Percentiles rank a stretch among this genome's conserved stretches.
Conservation (phyloP, 2,888 invertebrate genomes). For the Xestia c-nigrum region DNA sequence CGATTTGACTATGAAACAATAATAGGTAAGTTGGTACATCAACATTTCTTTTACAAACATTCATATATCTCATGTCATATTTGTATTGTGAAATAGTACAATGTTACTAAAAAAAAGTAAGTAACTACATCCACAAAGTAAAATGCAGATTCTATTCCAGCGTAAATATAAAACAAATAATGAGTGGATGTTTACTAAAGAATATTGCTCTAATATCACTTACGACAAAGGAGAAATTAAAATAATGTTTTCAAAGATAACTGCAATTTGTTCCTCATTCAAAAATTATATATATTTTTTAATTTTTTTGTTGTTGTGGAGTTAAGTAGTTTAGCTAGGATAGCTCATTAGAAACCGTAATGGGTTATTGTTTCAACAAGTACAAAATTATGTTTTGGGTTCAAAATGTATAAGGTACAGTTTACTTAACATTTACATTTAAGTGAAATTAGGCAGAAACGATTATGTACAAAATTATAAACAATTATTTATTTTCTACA, state of each 20-base stretch:
- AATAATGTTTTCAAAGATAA: not conserved
- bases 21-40: not conserved
- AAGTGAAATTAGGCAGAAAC: not conserved
- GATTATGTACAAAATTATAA: not conserved
- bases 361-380: not conserved
- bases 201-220: not conserved
- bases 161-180: not conserved
- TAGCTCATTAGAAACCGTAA: not conserved
- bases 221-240: not conserved
- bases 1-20: not conserved
- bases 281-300: too few species aligned
- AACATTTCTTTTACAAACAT: not conserved
- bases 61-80: not conserved
- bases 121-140: not conserved
- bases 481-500: too few species aligned
- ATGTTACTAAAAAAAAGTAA: not conserved
- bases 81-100: not conserved
- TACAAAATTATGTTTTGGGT: not conserved
- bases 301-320: too few species aligned
- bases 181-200: not conserved
- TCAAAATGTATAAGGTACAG: not conserved
- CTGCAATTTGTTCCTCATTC: not conserved
- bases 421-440: not conserved
- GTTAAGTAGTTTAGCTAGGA: not conserved
- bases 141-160: not conserved